Conservation (phyloP, 2,888 invertebrate species). For the Aphidoletes aphidimyza region DNA sequence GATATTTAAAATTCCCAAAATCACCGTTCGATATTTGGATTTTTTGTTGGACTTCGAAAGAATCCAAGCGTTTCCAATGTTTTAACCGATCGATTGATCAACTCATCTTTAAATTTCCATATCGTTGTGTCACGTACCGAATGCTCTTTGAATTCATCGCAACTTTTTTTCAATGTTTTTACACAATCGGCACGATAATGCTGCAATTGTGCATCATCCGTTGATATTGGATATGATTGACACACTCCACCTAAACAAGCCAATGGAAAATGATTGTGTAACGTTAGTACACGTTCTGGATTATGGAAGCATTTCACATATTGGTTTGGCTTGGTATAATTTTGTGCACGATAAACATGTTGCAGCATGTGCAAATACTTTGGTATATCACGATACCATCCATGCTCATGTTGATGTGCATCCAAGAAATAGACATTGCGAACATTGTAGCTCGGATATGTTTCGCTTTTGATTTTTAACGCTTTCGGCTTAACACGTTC, state of each 20-base stretch:
- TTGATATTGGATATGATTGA: conserved; percentile 85
- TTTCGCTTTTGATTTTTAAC: conserved; percentile 72
- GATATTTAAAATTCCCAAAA: conserved; percentile 54
- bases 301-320: conserved; percentile 95
- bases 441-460: conserved; percentile 79
- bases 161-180: conserved; percentile 83
- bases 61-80: conserved; percentile 80
- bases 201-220: conserved; percentile 86
- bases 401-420: conserved; percentile 82
- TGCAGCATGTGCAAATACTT: conserved; percentile 93
- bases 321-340: conserved; percentile 92
- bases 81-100: conserved; percentile 76
- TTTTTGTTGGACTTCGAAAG: conserved; percentile 58
- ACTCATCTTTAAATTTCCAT: conserved; percentile 85
- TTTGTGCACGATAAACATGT: conserved; percentile 88
- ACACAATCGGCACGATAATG: conserved; percentile 96
- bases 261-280: conserved; percentile 93
- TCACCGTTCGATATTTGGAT: conserved; percentile 55
- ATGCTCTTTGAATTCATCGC: conserved; percentile 83
- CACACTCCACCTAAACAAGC: conserved; percentile 87
- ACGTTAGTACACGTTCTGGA: conserved; percentile 85
- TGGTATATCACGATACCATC: conserved; percentile 82
- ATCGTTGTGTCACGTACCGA: conserved; percentile 86
- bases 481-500: conserved; percentile 76
- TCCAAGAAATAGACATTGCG: conserved; percentile 94